Percentiles rank a stretch among this genome's conserved stretches.
phyloP scores from a whole-genome alignment of 2,113 vertebrate genomes.

The Petroica traversi region DNA sequence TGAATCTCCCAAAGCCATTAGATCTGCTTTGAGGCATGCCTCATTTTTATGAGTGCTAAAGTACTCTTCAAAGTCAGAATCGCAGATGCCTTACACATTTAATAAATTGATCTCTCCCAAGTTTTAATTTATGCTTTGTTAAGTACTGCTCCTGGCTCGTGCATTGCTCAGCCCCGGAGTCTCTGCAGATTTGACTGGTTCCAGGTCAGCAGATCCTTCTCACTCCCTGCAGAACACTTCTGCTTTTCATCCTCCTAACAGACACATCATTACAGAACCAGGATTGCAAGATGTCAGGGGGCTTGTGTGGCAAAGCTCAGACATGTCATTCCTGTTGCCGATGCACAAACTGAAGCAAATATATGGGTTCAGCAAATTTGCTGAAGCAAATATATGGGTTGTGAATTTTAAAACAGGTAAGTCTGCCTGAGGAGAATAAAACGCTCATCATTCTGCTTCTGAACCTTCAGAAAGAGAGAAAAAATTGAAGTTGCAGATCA shows the following conservation, averaged over 20 bases:
- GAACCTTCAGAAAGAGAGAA: neutral
- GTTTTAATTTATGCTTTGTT: constrained; percentile 35
- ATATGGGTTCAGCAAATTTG: neutral
- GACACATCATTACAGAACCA: neutral
- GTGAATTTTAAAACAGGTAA: neutral
- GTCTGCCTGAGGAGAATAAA: neutral
- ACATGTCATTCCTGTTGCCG: neutral
- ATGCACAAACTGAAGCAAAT: neutral
- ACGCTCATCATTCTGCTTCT: neutral
- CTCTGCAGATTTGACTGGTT: neutral
- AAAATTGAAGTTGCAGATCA: neutral
- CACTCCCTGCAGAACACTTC: neutral
- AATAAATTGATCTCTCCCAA: constrained; percentile 11
- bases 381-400: neutral
- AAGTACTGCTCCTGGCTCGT: neutral
- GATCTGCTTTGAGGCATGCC: neutral
- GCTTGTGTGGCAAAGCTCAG: neutral
- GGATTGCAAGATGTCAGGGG: neutral
- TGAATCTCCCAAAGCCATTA: neutral
- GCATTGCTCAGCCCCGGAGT: neutral
- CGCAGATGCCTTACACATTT: neutral
- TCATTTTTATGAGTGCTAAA: neutral
- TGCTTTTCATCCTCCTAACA: neutral
- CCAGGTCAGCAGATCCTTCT: constrained; percentile 27
- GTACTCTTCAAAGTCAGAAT: neutral